These are phyloP conservation scores for Seira ritae DNA, from an alignment of 2,888 invertebrate genomes.

Conservation along the genomic window DNA sequence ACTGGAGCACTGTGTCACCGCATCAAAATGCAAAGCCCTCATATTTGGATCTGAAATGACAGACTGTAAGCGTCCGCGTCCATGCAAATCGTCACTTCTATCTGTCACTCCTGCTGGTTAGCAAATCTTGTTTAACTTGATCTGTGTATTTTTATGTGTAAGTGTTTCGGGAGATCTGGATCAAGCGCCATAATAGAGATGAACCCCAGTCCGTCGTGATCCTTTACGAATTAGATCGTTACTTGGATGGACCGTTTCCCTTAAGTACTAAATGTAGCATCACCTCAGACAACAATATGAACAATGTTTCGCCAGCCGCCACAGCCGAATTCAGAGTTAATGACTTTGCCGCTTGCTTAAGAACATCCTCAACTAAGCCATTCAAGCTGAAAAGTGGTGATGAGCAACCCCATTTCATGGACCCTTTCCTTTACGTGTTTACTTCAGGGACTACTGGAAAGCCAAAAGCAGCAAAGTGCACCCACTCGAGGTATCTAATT, in stretches of 20 bases:
- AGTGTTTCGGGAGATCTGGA: neutral
- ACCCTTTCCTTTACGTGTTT: slow-evolving; percentile 43
- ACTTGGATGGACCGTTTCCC: slow-evolving; percentile 40
- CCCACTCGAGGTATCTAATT: slow-evolving; percentile 41
- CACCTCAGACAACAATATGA: neutral
- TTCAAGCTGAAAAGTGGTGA: neutral
- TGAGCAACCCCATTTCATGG: slow-evolving; percentile 36
- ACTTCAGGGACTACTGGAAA: slow-evolving; percentile 53
- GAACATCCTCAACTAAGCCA: slow-evolving; percentile 35
- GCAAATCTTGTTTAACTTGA: too few relatives aligned
- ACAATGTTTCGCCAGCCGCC: neutral
- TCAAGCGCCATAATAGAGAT: slow-evolving; percentile 12
- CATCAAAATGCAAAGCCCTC: slow-evolving; percentile 88
- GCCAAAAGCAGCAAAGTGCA: slow-evolving; percentile 43
- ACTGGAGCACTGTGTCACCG: slow-evolving; percentile 89
- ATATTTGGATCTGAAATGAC: slow-evolving; percentile 85
- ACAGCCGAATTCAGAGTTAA: slow-evolving; percentile 27
- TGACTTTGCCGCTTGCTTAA: slow-evolving; percentile 32
- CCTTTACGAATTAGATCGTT: slow-evolving; percentile 50
- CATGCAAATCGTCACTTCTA: neutral
- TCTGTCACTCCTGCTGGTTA: neutral
- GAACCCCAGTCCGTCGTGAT: slow-evolving; percentile 24
- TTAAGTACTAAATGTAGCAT: slow-evolving; percentile 40
- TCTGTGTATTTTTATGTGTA: neutral
- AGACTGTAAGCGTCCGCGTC: slow-evolving; percentile 22